Evolutionary conservation across 2,888 invertebrate species (phyloP), one percentile per base, ranked within the genome.

Genomic region (Monochamus alternatus): DNA sequence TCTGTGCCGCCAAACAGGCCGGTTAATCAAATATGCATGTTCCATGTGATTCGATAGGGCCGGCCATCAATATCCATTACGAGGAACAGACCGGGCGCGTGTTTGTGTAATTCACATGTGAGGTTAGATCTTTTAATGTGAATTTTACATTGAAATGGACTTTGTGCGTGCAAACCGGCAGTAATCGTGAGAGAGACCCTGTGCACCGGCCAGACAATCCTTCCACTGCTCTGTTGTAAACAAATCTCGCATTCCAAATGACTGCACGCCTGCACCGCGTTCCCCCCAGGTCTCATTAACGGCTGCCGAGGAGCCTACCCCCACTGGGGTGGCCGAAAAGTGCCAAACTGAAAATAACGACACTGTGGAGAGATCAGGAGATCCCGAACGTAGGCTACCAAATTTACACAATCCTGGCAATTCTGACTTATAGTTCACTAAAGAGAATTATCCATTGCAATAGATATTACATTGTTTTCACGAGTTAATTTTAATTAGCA

Each of bases 151-250:
- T 83, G 78, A 84, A 85, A 85, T 84, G 84, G 83, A 83, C 80
- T 84, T 84, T 83, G 84, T 86, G 85, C 86, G 85, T 86, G 86
- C 79, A 73, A 74, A 78, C 75, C 75, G 79, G 83, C 85, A 83
- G 82, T 86, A 83, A 84, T 81, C 82, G 84, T 85, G 83, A 80
- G 84, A 85, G 79, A 78, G 76, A 76, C 80, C 82, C 74, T 81
- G 82, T 83, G 83, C 81, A 80, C 78, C 76, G 78, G 73, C 81
- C 81, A 82, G 83, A 83, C 84, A 84, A 82, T 83, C 81, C 83
- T 81, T 81, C 79, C 79, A 82, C 76, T 76, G 78, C 77, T 76
- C 64, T 62, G 59, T 38, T 78, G 79, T 76, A 80, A 80, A 81
- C 81, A 81, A 81, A 81, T 81, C 81, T 80, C 75, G 72, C 76